phyloP scores from a whole-genome alignment of 2,113 vertebrate genomes.

The Fregata magnificens region DNA sequence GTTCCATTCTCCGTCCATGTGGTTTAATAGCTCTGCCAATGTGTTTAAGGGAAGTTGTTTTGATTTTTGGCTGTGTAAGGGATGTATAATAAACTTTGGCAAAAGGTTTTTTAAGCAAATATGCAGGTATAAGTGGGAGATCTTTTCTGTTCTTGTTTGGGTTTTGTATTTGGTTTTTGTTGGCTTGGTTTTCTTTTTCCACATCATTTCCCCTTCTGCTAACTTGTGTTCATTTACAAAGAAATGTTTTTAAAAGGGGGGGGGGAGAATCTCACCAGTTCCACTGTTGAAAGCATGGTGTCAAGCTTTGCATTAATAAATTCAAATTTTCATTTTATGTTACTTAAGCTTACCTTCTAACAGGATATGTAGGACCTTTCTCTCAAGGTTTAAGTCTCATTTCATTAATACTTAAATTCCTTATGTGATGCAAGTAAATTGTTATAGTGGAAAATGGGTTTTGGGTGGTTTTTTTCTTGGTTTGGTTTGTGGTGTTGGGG shows the following conservation, averaged over 20 bases:
- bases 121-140: background rate
- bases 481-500: background rate
- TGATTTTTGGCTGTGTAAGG: background rate
- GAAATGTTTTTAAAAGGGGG: background rate
- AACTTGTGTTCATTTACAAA: background rate
- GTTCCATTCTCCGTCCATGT: background rate
- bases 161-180: background rate
- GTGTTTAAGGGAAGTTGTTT: background rate
- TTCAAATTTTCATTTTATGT: background rate
- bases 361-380: background rate
- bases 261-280: background rate
- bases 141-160: background rate
- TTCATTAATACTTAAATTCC: background rate
- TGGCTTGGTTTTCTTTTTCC: background rate
- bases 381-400: background rate
- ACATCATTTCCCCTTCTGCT: fast-evolving
- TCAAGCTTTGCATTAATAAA: background rate
- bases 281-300: background rate
- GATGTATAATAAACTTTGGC: background rate
- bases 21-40: background rate
- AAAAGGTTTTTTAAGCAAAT: background rate
- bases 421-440: background rate
- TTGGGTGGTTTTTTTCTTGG: background rate
- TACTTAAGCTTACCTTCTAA: background rate
- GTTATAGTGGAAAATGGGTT: background rate